phyloP scores from a whole-genome alignment of 2,888 invertebrate genomes.

The Eupithecia exiguata region DNA sequence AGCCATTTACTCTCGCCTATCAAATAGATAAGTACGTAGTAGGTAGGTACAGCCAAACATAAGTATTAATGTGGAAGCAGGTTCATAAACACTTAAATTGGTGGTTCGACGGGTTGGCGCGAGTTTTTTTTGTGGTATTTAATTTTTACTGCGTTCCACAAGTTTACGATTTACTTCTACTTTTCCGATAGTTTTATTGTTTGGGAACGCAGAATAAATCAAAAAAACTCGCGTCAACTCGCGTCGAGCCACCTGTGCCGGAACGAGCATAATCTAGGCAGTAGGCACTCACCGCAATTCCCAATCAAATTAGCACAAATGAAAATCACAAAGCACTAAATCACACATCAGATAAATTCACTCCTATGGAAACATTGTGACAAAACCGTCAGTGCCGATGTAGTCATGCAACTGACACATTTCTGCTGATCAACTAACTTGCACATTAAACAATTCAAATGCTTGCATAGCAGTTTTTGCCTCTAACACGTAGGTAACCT shows the following conservation, averaged over 20 bases:
- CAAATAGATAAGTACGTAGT: not conserved
- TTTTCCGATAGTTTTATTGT: too few relatives aligned
- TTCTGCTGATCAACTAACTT: slow-evolving; percentile 58
- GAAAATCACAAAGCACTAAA: slow-evolving; percentile 36
- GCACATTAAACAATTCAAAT: slow-evolving; percentile 48
- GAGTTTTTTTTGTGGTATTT: too few relatives aligned
- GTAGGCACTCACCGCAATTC: not conserved
- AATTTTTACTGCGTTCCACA: too few relatives aligned
- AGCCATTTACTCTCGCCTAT: not conserved
- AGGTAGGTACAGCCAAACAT: not conserved
- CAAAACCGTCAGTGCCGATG: slow-evolving; percentile 48
- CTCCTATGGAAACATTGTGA: slow-evolving; percentile 37
- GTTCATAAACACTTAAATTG: too few relatives aligned
- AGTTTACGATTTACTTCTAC: too few relatives aligned
- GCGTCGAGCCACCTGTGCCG: not conserved
- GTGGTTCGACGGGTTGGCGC: too few relatives aligned
- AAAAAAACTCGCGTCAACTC: too few relatives aligned
- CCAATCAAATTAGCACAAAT: slow-evolving; percentile 7
- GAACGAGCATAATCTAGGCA: not conserved
- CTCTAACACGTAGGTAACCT: slow-evolving; percentile 10
- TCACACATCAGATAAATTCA: slow-evolving; percentile 36
- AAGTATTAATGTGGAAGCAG: not conserved
- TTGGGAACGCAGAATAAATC: too few relatives aligned
- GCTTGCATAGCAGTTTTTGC: slow-evolving; percentile 28
- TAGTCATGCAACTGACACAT: slow-evolving; percentile 50